Base-by-base conservation (phyloP, 2,888 invertebrate genomes). In the Octonoba sinensis region DNA sequence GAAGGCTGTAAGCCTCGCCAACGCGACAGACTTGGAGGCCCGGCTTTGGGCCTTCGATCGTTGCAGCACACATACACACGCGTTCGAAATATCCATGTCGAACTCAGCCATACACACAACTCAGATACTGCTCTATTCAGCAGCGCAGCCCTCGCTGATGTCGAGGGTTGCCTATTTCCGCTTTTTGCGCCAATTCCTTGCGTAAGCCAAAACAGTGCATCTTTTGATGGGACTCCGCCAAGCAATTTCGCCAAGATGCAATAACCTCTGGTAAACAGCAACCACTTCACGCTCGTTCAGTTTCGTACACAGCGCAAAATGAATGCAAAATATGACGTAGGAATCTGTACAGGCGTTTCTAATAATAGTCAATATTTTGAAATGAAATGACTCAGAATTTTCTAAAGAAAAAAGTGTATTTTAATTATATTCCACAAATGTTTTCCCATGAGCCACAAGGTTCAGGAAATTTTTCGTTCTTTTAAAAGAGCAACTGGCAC, bases 31-130 rank as follows among this genome's bases (percentile, higher is more conserved):
- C 57, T 57, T 65, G 65, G 47, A 24, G 44, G 66, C 62, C 72
- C 67, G 66, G 79, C 73, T 54, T 73, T 57, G 72, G 44, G 65
- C 73, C 66, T 73, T 79, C 79, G 79, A 73, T 79, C 67, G 79
- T 54, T 72, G 71, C 78, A 59, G 59, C 72, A 79, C 78, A 73
- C 79, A 79, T 79, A 71, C 72, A 72, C 57, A 62, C 66, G 22
- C 79, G 46, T 49, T 60, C 67, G 56, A 62, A 72, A 66, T 72
- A 78, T 78, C 78, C 71, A 71, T 70, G 60, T 73, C 59, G 59
- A 69, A 60, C 60, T 73, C 67, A 62, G 62, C 66, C 56, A 73
- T 65, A 73, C 69, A 62, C 60, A 59, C 54, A 54, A 64, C 22
- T 44, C 70, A 57, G 64, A 62, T 47, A 56, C 70, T 70, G 54